phyloP scores from a whole-genome alignment of 35 echinoderm and acorn worm genomes.

The Apostichopus californicus region DNA sequence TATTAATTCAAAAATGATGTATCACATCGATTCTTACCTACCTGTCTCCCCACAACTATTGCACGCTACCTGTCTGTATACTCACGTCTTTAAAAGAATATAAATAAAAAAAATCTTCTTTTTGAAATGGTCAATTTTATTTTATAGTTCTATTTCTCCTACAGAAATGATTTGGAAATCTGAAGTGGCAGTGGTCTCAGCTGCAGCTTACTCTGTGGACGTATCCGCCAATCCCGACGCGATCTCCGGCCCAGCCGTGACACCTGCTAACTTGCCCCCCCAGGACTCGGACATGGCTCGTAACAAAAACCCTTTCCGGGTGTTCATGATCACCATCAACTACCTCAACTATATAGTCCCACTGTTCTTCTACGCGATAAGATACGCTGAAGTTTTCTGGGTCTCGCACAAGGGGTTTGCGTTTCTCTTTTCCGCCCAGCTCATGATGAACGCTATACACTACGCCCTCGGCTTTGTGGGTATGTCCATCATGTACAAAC shows the following conservation, averaged over 20 bases:
- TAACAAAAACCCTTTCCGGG: conserved; percentile 68
- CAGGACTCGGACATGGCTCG: conserved; percentile 29
- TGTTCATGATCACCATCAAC: conserved; percentile 87
- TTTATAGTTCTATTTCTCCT: background rate
- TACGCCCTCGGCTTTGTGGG: conserved; percentile 85
- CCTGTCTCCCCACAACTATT: too few relatives aligned
- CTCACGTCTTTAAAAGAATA: too few relatives aligned
- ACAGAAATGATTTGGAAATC: conserved; percentile 74
- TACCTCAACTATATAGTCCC: conserved; percentile 93
- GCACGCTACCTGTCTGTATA: too few relatives aligned
- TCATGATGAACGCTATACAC: conserved; percentile 89
- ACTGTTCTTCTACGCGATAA: conserved; percentile 89
- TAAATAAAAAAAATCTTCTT: too few relatives aligned
- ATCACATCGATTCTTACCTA: too few relatives aligned
- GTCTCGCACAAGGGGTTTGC: conserved; percentile 91
- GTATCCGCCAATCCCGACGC: background rate
- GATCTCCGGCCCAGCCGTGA: conserved; percentile 26
- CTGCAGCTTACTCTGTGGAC: background rate
- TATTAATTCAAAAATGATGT: too few relatives aligned
- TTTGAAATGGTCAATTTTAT: background rate
- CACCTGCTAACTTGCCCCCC: conserved; percentile 6
- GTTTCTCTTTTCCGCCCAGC: conserved; percentile 72
- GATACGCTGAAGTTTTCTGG: conserved; percentile 95
- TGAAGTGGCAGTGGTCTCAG: conserved; percentile 64
- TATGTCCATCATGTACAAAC: conserved; percentile 87